A percentile compares a stretch with the other conserved stretches of the same genome.
phyloP scores from a whole-genome alignment of 2,797 vertebrate species.

The Enteromius fasciolatus region DNA sequence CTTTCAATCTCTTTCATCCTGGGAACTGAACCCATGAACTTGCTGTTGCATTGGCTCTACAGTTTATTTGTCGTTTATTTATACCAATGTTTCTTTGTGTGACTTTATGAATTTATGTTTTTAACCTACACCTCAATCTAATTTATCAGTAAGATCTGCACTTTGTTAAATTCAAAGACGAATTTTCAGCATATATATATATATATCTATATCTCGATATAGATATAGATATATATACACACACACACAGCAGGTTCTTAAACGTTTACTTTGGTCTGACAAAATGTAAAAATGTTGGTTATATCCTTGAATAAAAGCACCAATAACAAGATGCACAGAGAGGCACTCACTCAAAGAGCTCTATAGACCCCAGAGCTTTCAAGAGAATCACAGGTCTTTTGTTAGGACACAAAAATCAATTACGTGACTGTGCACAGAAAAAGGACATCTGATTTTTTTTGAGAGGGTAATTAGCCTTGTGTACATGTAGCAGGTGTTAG shows the following conservation, averaged over 20 bases:
- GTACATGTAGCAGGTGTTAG: constrained; percentile 26
- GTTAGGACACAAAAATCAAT: constrained; percentile 31
- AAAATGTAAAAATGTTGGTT: neutral
- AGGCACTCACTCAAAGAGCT: constrained; percentile 1
- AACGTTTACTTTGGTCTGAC: neutral
- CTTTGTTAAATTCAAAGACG: too few species aligned
- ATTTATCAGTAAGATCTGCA: too few species aligned
- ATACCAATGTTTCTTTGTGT: neutral
- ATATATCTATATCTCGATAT: too few species aligned
- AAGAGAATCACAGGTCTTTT: constrained; percentile 17
- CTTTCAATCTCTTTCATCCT: neutral
- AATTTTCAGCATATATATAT: too few species aligned
- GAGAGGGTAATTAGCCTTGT: constrained; percentile 21
- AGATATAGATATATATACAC: too few species aligned
- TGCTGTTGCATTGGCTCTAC: neutral
- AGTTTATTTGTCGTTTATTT: neutral
- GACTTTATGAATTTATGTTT: too few species aligned
- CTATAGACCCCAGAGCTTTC: constrained; percentile 15
- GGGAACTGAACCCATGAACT: neutral
- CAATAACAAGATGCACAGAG: neutral
- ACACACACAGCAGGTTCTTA: neutral
- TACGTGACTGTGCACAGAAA: constrained; percentile 40
- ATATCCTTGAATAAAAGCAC: neutral
- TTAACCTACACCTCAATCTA: too few species aligned
- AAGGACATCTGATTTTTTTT: constrained; percentile 11